Evolutionary conservation across 2,888 invertebrate species (phyloP).

Genomic region (Julus scanicus): DNA sequence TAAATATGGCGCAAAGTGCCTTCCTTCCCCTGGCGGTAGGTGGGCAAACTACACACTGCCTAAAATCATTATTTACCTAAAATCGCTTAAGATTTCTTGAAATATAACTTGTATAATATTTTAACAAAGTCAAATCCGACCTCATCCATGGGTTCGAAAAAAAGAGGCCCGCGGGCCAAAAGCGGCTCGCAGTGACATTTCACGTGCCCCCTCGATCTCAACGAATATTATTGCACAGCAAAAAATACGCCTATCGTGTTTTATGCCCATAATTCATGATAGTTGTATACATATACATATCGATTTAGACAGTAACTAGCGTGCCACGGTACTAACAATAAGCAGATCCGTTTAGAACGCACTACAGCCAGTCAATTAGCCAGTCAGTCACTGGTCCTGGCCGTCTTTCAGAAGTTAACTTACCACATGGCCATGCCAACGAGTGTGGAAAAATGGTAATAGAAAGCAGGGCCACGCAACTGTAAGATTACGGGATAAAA

Average conservation of each 20-base stretch:
- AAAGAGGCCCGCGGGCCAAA: too few species aligned
- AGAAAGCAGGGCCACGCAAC: background rate
- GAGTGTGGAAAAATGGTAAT: background rate
- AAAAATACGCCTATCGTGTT: too few species aligned
- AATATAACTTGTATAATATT: too few species aligned
- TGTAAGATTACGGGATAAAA: background rate
- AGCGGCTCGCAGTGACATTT: too few species aligned
- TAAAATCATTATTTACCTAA: too few species aligned
- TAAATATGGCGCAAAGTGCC: background rate
- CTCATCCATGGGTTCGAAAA: too few species aligned
- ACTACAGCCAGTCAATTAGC: background rate
- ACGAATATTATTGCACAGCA: too few species aligned
- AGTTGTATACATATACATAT: background rate
- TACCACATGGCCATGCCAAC: background rate
- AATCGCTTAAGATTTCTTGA: too few species aligned
- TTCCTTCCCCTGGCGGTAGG: background rate
- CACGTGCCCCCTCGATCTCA: too few species aligned
- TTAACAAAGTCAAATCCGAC: too few species aligned
- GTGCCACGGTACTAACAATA: background rate
- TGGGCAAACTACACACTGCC: background rate
- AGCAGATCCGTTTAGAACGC: background rate
- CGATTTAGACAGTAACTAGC: constrained; percentile 20
- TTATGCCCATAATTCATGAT: too few species aligned
- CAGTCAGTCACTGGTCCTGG: constrained; percentile 10
- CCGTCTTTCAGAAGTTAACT: background rate